phyloP scores from a whole-genome alignment of 2,113 vertebrate genomes.

The Barbus barbus region DNA sequence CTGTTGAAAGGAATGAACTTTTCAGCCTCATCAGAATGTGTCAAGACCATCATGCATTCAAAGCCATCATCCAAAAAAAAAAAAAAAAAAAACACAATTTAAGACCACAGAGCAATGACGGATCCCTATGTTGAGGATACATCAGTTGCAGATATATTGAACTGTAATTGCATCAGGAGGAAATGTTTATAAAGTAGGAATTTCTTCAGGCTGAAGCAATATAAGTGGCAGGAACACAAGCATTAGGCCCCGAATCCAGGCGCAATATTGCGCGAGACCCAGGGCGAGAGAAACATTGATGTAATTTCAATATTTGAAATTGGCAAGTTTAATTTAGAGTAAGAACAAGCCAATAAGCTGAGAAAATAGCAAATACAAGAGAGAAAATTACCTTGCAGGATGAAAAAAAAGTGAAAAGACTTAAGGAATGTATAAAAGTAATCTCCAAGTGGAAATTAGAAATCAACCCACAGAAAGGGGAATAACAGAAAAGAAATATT shows the following conservation, averaged over 20 bases:
- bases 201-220: constrained; percentile 75
- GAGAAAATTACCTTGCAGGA: constrained; percentile 92
- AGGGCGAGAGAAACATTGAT: constrained; percentile 89
- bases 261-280: constrained; percentile 90
- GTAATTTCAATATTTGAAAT: constrained; percentile 99
- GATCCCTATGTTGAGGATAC: constrained; percentile 7
- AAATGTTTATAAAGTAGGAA: constrained; percentile 53
- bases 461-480: constrained; percentile 96
- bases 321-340: constrained; percentile 98
- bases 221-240: constrained; percentile 78
- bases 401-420: constrained; percentile 86
- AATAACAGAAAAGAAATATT: constrained; percentile 99
- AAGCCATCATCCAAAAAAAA: background rate
- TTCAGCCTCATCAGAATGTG: background rate
- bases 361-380: constrained; percentile 91
- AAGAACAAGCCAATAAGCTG: constrained; percentile 97
- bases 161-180: constrained; percentile 44
- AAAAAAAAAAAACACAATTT: background rate
- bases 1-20: background rate
- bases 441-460: constrained; percentile 99
- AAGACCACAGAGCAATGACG: constrained; percentile 7
- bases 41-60: constrained; percentile 2
- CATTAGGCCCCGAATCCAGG: constrained; percentile 86
- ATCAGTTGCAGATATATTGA: constrained; percentile 30
- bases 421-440: constrained; percentile 99